Conservation (phyloP, 1,140 invertebrate genomes). For the Atta texana region DNA sequence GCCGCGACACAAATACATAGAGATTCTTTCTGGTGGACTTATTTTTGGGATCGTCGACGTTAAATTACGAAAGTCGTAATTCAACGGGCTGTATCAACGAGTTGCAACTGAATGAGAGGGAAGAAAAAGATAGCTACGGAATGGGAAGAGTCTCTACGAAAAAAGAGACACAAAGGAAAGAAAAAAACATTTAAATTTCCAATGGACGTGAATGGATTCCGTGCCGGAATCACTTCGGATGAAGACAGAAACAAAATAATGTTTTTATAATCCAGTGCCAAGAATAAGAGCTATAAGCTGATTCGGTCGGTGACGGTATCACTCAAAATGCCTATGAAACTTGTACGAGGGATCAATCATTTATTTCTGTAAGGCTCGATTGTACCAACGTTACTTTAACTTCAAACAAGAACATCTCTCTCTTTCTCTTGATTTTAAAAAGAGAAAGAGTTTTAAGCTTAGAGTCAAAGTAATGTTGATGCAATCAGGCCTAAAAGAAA, state of each 20-base stretch:
- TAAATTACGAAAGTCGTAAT: slow-evolving; percentile 43
- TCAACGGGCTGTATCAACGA: slow-evolving; percentile 55
- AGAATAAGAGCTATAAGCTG: slow-evolving; percentile 18
- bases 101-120: slow-evolving; percentile 40
- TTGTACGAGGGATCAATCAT: not conserved
- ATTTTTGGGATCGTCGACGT: slow-evolving; percentile 56
- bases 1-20: slow-evolving; percentile 55
- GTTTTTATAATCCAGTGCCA: slow-evolving; percentile 51
- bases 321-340: not conserved
- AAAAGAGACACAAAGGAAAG: not conserved
- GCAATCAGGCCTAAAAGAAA: not conserved
- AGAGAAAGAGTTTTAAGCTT: no score
- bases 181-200: slow-evolving; percentile 37
- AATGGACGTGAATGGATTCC: slow-evolving; percentile 31
- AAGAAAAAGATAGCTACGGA: slow-evolving; percentile 42
- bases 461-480: no score
- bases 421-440: no score
- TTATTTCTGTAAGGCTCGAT: not conserved
- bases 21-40: slow-evolving; percentile 35
- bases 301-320: slow-evolving; percentile 14
- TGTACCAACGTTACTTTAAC: no score
- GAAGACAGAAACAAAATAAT: slow-evolving; percentile 24
- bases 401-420: no score
- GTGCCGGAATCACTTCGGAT: not conserved
- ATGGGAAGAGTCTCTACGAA: not conserved